Base-by-base conservation (phyloP, 2,797 vertebrate species). In the Epinephelus awoara region DNA sequence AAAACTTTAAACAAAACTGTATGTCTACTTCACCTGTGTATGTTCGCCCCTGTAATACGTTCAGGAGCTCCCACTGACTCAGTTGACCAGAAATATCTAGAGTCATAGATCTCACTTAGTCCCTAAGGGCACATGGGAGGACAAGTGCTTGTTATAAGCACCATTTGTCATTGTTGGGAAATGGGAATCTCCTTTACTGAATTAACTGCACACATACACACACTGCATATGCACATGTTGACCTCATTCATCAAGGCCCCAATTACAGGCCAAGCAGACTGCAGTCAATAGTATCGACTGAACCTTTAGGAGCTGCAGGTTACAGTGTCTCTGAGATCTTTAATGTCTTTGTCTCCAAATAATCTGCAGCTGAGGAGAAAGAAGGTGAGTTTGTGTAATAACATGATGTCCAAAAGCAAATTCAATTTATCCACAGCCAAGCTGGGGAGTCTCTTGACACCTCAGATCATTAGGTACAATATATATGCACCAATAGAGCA, bases 211-310 rank as follows among this genome's bases (percentile, higher is more conserved):
- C 55, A 66, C 77, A 69, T 42, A 85, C 69, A 63, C 42, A 85
- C 44, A 57, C 13, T 40, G 11, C 14, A 10, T 51, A 67, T 62
- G 42, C 52, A 51, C 56, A 77, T 14, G 25, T 54, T 86, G 84
- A 89, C 79, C 72, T 65, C 85, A 91, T 92, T 86, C n/a, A 92
- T 92, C 88, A 91, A 46, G 56, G 47, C 66, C 84, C 77, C 84
- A 76, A 89, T 87, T 88, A 84, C 70, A 80, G 66, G 50, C 67
- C 63, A 68, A 82, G 52, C 62, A 77, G 54, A 57, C 72, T 79
- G 63, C 23, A 71, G 72, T 90, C 87, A 38, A 90, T 91, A 86
- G 42, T 79, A 92, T 87, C 42, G 89, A 92, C 58, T 40, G 15
- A 21, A 15, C 54, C 70, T 76, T 42, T 15, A 82, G 61, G 63